phyloP scores from a whole-genome alignment of 2,797 vertebrate genomes.

The Antennarius maculatus region DNA sequence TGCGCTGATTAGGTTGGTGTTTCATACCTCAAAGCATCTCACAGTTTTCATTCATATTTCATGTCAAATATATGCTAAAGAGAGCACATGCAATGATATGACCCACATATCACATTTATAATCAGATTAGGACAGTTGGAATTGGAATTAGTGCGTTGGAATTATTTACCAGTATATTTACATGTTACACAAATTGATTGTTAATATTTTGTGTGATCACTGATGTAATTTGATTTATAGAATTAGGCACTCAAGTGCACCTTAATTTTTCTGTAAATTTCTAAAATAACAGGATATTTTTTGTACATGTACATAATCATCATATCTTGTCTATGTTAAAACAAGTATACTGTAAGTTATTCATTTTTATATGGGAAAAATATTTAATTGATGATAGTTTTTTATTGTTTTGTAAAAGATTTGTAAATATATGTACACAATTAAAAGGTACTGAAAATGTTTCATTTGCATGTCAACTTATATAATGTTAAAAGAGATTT shows the following conservation, averaged over 20 bases:
- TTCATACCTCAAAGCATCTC: slow-evolving; percentile 33
- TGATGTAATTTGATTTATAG: slow-evolving; percentile 49
- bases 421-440: slow-evolving; percentile 64
- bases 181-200: slow-evolving; percentile 48
- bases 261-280: slow-evolving; percentile 76
- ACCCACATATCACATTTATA: slow-evolving; percentile 52
- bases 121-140: slow-evolving; percentile 41
- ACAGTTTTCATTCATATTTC: slow-evolving; percentile 36
- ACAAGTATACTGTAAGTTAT: slow-evolving; percentile 77
- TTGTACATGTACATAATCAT: slow-evolving; percentile 73
- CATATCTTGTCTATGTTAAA: slow-evolving; percentile 62
- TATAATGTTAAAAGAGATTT: slow-evolving; percentile 27
- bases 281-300: slow-evolving; percentile 67
- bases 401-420: slow-evolving; percentile 64
- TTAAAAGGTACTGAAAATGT: slow-evolving; percentile 49
- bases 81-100: slow-evolving; percentile 42
- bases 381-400: slow-evolving; percentile 70
- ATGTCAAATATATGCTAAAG: slow-evolving; percentile 25
- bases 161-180: slow-evolving; percentile 40
- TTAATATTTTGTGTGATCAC: slow-evolving; percentile 54
- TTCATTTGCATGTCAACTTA: slow-evolving; percentile 50
- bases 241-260: slow-evolving; percentile 76
- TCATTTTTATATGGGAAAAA: slow-evolving; percentile 76
- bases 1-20: slow-evolving; percentile 47
- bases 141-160: slow-evolving; percentile 42